Evolutionary conservation across 2,113 vertebrate genomes (phyloP).

Genomic region (Anarrhichthys ocellatus): DNA sequence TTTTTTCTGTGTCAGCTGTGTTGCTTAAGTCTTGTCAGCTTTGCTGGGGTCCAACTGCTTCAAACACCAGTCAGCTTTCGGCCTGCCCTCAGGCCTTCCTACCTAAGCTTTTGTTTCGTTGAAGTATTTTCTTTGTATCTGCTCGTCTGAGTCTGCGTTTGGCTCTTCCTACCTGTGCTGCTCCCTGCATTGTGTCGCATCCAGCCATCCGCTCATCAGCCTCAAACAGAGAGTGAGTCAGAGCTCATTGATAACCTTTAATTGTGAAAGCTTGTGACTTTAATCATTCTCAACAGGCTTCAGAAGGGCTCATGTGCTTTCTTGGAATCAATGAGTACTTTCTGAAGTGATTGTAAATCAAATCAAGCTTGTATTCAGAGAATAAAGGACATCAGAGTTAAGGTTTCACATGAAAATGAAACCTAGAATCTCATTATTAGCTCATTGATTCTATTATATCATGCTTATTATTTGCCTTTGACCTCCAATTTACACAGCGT

Average conservation of each 20-base stretch:
- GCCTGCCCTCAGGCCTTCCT: too few relatives aligned
- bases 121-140: too few relatives aligned
- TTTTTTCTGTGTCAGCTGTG: neutral
- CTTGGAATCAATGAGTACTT: neutral
- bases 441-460: neutral
- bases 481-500: neutral
- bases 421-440: neutral
- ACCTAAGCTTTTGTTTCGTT: too few relatives aligned
- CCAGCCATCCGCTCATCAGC: neutral
- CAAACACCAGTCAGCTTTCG: too few relatives aligned
- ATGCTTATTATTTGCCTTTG: neutral
- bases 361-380: slow-evolving; percentile 3
- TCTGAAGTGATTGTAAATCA: neutral
- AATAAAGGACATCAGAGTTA: neutral
- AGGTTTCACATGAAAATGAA: slow-evolving; percentile 1
- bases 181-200: neutral
- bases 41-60: neutral
- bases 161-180: neutral
- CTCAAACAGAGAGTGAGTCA: neutral
- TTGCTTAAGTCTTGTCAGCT: neutral
- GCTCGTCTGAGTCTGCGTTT: neutral
- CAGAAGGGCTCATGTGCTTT: slow-evolving; percentile 10
- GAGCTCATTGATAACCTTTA: neutral
- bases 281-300: slow-evolving; percentile 15
- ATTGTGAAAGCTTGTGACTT: slow-evolving; percentile 1